These are phyloP conservation scores for Enteromius fasciolatus DNA, from an alignment of 2,797 vertebrate genomes.

Conservation along the genomic window DNA sequence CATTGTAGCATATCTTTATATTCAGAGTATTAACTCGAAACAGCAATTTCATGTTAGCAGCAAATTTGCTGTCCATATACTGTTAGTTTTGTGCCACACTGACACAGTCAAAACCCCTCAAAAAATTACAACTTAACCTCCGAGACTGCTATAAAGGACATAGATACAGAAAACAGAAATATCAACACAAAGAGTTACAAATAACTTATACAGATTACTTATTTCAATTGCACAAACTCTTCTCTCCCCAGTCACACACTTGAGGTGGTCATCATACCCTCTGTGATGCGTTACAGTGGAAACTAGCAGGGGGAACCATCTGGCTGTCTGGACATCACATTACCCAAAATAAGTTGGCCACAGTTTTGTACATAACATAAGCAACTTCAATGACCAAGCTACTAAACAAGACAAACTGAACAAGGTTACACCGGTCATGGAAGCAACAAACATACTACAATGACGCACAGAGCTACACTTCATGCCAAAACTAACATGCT, in stretches of 20 bases:
- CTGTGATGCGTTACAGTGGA: constrained; percentile 4
- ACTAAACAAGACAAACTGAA: constrained; percentile 62
- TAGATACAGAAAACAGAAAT: constrained; percentile 72
- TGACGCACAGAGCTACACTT: constrained; percentile 76
- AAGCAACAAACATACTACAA: constrained; percentile 71
- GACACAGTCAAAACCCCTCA: constrained; percentile 40
- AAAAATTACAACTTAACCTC: constrained; percentile 28
- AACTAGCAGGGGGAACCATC: not conserved
- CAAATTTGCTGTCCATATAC: constrained; percentile 36
- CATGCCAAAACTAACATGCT: constrained; percentile 80
- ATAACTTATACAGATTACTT: constrained; percentile 81
- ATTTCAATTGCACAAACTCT: constrained; percentile 77
- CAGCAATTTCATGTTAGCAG: constrained; percentile 42
- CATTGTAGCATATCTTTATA: constrained; percentile 31
- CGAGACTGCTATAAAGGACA: constrained; percentile 75
- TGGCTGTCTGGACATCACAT: not conserved
- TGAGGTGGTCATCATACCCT: constrained; percentile 61
- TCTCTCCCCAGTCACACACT: constrained; percentile 71
- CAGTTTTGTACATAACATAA: constrained; percentile 44
- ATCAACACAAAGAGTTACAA: constrained; percentile 68
- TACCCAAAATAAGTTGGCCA: constrained; percentile 33
- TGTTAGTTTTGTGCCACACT: constrained; percentile 37
- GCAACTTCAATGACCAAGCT: constrained; percentile 42
- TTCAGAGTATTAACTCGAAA: constrained; percentile 46
- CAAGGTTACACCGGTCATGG: constrained; percentile 68